Evolutionary conservation across 2,888 invertebrate genomes (phyloP).

Genomic region (Scelioninae gen. 1): DNA sequence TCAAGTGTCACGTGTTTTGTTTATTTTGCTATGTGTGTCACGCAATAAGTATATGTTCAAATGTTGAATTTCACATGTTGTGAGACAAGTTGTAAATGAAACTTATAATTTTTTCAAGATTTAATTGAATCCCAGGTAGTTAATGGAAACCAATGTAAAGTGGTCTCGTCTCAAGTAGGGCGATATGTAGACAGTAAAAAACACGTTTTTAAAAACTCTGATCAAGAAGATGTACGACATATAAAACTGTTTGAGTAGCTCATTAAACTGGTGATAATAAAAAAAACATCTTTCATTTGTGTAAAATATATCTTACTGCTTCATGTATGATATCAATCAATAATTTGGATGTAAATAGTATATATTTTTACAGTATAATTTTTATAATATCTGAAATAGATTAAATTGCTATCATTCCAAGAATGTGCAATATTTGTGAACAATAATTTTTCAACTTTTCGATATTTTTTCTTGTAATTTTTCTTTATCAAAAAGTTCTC

Average conservation of each 20-base stretch:
- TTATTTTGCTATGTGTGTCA: not conserved
- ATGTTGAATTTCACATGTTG: not conserved
- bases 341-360: too few species aligned
- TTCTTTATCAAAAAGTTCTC: too few species aligned
- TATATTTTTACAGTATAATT: too few species aligned
- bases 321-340: not conserved
- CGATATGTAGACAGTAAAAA: conserved; percentile 8
- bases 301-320: not conserved
- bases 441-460: too few species aligned
- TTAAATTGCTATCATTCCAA: too few species aligned
- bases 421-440: too few species aligned
- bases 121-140: conserved; percentile 10
- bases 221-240: conserved; percentile 4
- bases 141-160: conserved; percentile 1
- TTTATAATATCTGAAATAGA: too few species aligned
- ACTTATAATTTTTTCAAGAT: conserved; percentile 16
- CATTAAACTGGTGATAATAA: conserved; percentile 7
- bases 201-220: not conserved
- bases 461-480: too few species aligned
- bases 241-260: conserved; percentile 1
- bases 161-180: conserved; percentile 18
- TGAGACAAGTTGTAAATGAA: not conserved
- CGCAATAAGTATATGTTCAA: not conserved
- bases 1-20: not conserved
- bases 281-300: not conserved